A percentile compares a stretch with the other conserved stretches of the same genome.
Evolutionary conservation across 1,140 invertebrate species (phyloP).

Genomic region (Adelges cooleyi): DNA sequence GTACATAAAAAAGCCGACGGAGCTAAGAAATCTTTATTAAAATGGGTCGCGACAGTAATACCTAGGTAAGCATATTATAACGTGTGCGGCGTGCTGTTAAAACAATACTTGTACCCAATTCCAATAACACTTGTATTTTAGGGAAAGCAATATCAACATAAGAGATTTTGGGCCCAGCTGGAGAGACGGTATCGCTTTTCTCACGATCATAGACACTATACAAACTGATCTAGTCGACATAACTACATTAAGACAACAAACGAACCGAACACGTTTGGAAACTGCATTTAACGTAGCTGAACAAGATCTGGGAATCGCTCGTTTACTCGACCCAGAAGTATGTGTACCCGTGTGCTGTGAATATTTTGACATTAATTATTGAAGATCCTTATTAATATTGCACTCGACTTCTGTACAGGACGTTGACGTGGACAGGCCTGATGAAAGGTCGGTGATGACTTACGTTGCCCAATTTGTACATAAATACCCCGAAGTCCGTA

Average conservation of each 20-base stretch:
- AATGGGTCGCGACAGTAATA: constrained; percentile 88
- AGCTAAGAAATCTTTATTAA: constrained; percentile 79
- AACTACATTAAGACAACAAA: constrained; percentile 59
- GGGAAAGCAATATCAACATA: constrained; percentile 75
- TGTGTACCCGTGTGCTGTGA: neutral
- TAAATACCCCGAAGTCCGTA: constrained; percentile 71
- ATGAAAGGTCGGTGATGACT: constrained; percentile 98
- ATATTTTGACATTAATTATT: neutral
- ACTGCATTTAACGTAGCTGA: constrained; percentile 91
- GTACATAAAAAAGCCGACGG: constrained; percentile 69
- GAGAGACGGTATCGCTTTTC: constrained; percentile 92
- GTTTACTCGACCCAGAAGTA: constrained; percentile 75
- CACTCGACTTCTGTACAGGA: constrained; percentile 43
- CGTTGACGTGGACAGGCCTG: constrained; percentile 91
- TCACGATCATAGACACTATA: constrained; percentile 91
- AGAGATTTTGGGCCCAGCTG: constrained; percentile 93
- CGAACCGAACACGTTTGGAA: constrained; percentile 72
- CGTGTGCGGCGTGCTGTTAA: too few species aligned
- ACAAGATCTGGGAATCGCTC: constrained; percentile 80
- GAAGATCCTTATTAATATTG: neutral
- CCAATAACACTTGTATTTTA: constrained; percentile 39
- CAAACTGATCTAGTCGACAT: constrained; percentile 85
- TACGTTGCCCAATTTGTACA: constrained; percentile 98
- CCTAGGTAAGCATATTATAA: constrained; percentile 68
- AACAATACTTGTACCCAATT: too few species aligned